Evolutionary conservation across 1,140 invertebrate species (phyloP).

Genomic region (Sycophila sp.): DNA sequence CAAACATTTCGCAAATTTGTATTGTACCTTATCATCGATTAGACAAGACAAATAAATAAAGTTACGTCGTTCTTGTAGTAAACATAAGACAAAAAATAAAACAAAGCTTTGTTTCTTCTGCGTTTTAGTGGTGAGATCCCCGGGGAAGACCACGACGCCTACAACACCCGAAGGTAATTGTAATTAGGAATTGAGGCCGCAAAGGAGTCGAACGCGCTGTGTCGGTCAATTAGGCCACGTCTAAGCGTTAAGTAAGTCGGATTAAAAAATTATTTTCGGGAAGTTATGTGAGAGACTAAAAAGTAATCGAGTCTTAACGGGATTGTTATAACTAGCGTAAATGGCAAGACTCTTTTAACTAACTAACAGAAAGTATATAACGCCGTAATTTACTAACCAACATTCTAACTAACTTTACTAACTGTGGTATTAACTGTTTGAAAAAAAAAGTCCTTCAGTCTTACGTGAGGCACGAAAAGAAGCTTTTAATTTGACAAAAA

Average conservation of each 20-base stretch:
- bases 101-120: conserved; percentile 59
- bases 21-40: conserved; percentile 32
- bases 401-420: neutral
- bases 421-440: conserved; percentile 37
- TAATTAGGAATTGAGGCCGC: conserved; percentile 68
- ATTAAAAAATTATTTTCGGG: conserved; percentile 60
- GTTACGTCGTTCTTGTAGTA: no score
- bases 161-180: conserved; percentile 69
- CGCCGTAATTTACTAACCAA: neutral
- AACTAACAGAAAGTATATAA: conserved; percentile 1
- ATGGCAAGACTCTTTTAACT: neutral
- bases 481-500: neutral
- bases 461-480: neutral
- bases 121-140: conserved; percentile 67
- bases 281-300: conserved; percentile 54
- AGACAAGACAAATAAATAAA: neutral
- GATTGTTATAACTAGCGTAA: conserved; percentile 23
- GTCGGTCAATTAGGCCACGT: conserved; percentile 64
- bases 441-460: neutral
- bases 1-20: neutral
- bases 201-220: conserved; percentile 64
- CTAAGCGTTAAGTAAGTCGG: conserved; percentile 68
- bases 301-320: conserved; percentile 50
- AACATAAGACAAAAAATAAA: conserved; percentile 49
- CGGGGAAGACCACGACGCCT: conserved; percentile 64